phyloP scores from a whole-genome alignment of 2,113 vertebrate species.

The Turnix velox region DNA sequence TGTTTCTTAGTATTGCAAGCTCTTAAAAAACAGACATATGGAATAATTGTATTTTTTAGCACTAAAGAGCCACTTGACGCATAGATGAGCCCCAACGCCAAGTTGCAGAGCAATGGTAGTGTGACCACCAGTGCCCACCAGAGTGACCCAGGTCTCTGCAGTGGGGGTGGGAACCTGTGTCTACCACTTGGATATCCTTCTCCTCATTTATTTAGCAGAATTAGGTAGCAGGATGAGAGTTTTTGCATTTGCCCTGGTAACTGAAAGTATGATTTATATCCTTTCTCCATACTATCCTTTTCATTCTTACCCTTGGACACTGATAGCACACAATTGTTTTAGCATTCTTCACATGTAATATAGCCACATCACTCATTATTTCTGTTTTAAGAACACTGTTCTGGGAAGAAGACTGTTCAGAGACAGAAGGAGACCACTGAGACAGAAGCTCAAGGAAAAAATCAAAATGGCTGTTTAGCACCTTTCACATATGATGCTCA shows the following conservation, averaged over 20 bases:
- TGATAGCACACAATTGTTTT: not conserved
- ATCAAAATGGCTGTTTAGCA: not conserved
- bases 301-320: not conserved
- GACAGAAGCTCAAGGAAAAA: not conserved
- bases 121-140: not conserved
- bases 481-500: not conserved
- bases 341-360: not conserved
- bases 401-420: not conserved
- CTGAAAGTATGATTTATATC: not conserved
- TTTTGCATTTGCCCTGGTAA: not conserved
- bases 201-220: not conserved
- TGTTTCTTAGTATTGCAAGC: not conserved
- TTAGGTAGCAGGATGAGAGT: not conserved
- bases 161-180: not conserved
- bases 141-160: rapidly evolving
- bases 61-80: not conserved
- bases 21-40: not conserved
- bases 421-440: not conserved
- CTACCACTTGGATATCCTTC: not conserved
- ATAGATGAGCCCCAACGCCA: not conserved
- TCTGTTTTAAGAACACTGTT: not conserved
- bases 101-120: not conserved
- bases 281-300: not conserved
- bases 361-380: not conserved
- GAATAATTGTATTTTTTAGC: not conserved